Conservation (phyloP, 2,888 invertebrate genomes). For the Athalia cordata region DNA sequence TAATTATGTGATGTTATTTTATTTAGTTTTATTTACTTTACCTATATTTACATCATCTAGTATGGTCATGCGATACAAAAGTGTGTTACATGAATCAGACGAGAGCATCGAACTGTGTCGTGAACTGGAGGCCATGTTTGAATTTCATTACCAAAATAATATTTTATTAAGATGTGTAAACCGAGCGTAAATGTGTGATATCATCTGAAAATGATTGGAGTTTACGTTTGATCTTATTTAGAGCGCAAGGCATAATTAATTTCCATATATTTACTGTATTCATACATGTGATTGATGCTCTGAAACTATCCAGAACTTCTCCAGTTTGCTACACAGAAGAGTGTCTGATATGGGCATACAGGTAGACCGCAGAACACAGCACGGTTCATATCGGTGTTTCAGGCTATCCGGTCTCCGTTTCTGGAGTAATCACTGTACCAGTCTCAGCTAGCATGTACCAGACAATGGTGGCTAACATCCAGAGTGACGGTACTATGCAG, state of each 20-base stretch:
- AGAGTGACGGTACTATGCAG: conserved; percentile 88
- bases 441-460: conserved; percentile 97
- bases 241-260: too few relatives aligned
- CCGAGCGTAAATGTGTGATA: background rate
- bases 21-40: conserved; percentile 6
- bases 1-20: background rate
- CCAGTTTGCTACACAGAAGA: conserved; percentile 55
- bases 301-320: conserved; percentile 28
- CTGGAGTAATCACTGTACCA: conserved; percentile 96
- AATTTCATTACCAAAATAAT: background rate
- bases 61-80: conserved; percentile 3
- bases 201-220: background rate
- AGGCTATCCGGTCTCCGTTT: conserved; percentile 89
- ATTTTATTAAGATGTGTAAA: background rate
- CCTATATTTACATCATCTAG: too few relatives aligned
- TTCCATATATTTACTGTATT: background rate
- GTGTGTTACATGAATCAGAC: conserved; percentile 20
- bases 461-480: conserved; percentile 94
- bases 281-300: conserved; percentile 15
- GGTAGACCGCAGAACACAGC: conserved; percentile 56
- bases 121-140: conserved; percentile 38
- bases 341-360: conserved; percentile 27
- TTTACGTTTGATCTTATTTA: background rate
- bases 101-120: conserved; percentile 33
- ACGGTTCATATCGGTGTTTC: conserved; percentile 72